Evolutionary conservation across 2,888 invertebrate genomes (phyloP), one percentile per base, ranked within the genome.

Genomic region (Apamea epomidion): DNA sequence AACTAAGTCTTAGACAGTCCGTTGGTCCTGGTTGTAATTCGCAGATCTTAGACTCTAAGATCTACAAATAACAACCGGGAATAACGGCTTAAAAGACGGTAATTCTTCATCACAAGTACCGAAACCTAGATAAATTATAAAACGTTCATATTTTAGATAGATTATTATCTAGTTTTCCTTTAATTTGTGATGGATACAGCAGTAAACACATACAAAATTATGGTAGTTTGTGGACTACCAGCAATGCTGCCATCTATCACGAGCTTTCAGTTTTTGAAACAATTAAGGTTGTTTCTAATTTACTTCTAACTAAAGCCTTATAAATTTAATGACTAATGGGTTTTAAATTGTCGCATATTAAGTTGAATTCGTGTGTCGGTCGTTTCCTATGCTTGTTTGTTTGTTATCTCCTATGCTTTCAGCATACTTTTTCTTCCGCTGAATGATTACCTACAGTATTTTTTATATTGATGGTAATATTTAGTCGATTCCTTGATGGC

Each of bases 401-500:
- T 51, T 51, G 16, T 54, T 14, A 64, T 64, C 10, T 8, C 16
- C 58, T n/a, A n/a, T n/a, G 2, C 6, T 62, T 29, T 64, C 8
- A 21, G 21, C 5, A 29, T 21, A 25, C 14, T 32, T 32, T 70
- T 48, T 51, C 4, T 25, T 8, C 5, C 14, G 0, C n/a, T 10
- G 21, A 45, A 29, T 70, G 29, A 3, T 18, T 3, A 7, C n/a
- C n/a, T n/a, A n/a, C 1, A 2, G 6, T 48, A 5, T 29, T 48
- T 29, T 29, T 64, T 64, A 37, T 25, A 60, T 10, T 0, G 16
- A 16, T 54, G 6, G 1, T 18, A 37, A 21, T 21, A 68, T 72
- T 72, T 90, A 89, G 90, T 90, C 88, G 91, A 91, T 86, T 89
- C 80, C 64, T 81, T 32, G 42, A 6, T 42, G 76, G 68, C 25